Base-by-base conservation (phyloP, 2,888 invertebrate genomes). In the Andrena dorsata region DNA sequence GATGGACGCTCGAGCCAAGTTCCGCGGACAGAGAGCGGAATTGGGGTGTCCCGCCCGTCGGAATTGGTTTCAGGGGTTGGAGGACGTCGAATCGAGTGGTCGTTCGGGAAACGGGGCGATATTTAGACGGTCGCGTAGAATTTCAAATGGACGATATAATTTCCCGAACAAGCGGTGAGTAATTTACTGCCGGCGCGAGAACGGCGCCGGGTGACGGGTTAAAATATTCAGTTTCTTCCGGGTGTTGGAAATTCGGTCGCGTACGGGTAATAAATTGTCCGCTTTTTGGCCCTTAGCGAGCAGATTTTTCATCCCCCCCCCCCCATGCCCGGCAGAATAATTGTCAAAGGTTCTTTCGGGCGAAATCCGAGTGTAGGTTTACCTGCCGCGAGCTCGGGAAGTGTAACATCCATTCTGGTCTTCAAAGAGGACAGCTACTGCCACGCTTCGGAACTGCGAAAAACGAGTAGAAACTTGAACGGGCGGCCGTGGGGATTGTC, bases 131-230 rank as follows among this genome's bases (percentile, higher is more conserved):
- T 6, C 20, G 41, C 47, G 60, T 60, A 20, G 70, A 70, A 70
- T 70, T 70, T 70, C 30, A 70, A 70, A 41, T 47, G 47, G 60
- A 20, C 20, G 41, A n/a, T 41, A 30, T 58, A 60, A 70, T 70
- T 60, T 70, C 60, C 47, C 70, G 70, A 70, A 70, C 58, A 47
- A 58, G 4, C 70, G 13, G 7, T 13, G 70, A 60, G 30, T 70
- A 70, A 70, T 70, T 70, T 70, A 70, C 47, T 70, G 47, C 28
- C 13, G 41, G 70, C 28, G 6, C 20, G n/a, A 41, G 13, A 35
- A 6, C 35, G 28, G 30, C 26, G 26, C 8, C 7, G 23, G 26
- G 10, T 30, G 53, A 32, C 69, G 28, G 60, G 3, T 20, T 26
- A 28, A 70, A 60, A 60, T 70, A 60, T 56, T 58, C 56, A 56